Percentiles rank a stretch among this genome's conserved stretches.
phyloP scores from a whole-genome alignment of 2,113 vertebrate species.

The Ciconia boyciana region DNA sequence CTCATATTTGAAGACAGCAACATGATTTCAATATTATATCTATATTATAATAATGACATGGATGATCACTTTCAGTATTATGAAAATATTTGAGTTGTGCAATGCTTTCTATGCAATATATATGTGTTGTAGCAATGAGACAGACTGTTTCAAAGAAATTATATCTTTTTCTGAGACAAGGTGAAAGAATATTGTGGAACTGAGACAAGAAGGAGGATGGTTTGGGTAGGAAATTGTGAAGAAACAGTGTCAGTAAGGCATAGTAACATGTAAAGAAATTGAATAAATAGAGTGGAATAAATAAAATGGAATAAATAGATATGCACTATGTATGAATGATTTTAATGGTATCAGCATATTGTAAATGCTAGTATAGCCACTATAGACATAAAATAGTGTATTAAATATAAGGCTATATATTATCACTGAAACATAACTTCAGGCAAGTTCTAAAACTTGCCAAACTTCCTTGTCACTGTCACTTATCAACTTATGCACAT shows the following conservation, averaged over 20 bases:
- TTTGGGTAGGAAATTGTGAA: background rate
- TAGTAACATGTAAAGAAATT: background rate
- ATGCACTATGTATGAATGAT: background rate
- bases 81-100: background rate
- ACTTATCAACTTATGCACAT: background rate
- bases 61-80: background rate
- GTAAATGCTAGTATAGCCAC: background rate
- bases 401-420: background rate
- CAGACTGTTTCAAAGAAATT: background rate
- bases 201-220: background rate
- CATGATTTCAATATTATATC: background rate
- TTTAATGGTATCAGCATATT: background rate
- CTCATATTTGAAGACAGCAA: background rate
- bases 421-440: background rate
- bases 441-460: background rate
- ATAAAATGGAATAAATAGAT: background rate
- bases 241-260: background rate
- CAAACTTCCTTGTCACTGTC: background rate
- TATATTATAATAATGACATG: background rate
- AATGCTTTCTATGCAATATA: background rate
- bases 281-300: background rate
- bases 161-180: background rate
- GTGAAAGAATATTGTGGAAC: background rate
- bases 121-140: background rate
- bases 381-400: background rate